These are phyloP conservation scores for Mellilla xanthometata DNA, from an alignment of 2,888 invertebrate species.

Conservation along the genomic window DNA sequence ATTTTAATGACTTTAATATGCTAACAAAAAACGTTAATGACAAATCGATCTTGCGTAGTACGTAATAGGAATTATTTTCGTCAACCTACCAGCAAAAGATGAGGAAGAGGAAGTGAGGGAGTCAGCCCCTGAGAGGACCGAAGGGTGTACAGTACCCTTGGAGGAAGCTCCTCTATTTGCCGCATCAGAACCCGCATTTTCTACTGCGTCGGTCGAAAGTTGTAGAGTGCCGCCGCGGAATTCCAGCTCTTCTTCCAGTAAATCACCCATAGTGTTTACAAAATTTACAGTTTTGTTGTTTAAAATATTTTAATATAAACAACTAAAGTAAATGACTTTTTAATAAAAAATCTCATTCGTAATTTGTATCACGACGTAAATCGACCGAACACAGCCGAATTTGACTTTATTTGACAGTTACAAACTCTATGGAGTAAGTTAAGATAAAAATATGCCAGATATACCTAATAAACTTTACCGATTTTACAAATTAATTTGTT, in stretches of 20 bases:
- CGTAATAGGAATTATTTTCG: no score
- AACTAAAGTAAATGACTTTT: no score
- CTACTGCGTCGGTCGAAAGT: slow-evolving; percentile 56
- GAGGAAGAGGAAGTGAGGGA: slow-evolving; percentile 71
- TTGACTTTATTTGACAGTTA: no score
- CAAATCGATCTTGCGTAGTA: no score
- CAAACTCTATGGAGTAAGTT: no score
- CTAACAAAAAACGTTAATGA: no score
- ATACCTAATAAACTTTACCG: no score
- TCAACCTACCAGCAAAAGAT: slow-evolving; percentile 67
- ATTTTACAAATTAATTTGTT: no score
- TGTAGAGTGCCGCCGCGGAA: slow-evolving; percentile 81
- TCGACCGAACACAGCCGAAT: no score
- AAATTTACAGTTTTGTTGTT: background rate
- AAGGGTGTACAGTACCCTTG: slow-evolving; percentile 56
- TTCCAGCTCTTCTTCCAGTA: slow-evolving; percentile 81
- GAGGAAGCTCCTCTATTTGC: slow-evolving; percentile 47
- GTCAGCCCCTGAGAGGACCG: slow-evolving; percentile 72
- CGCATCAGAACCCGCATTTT: slow-evolving; percentile 43
- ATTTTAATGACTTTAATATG: no score
- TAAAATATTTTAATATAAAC: background rate
- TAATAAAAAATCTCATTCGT: background rate
- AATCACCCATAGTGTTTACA: slow-evolving; percentile 58
- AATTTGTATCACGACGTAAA: no score
- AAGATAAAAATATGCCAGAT: no score